Percentiles rank a stretch among this genome's conserved stretches.
phyloP scores from a whole-genome alignment of 2,797 vertebrate genomes.

The Leontopithecus rosalia region DNA sequence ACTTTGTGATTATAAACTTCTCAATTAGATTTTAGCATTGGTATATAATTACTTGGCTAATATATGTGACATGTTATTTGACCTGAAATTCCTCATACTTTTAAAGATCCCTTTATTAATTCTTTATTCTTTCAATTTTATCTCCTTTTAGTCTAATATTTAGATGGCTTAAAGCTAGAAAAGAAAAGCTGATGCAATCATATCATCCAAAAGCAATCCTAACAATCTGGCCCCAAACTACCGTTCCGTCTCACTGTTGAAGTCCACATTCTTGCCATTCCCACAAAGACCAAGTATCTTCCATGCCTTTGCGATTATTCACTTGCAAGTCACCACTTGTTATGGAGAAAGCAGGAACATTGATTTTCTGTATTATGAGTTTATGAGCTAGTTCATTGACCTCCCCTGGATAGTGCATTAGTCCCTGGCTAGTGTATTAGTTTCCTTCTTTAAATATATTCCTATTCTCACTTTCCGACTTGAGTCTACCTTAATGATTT shows the following conservation, averaged over 20 bases:
- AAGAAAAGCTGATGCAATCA: neutral
- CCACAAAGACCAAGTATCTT: neutral
- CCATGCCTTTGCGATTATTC: neutral
- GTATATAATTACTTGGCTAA: slow-evolving; percentile 43
- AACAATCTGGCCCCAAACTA: neutral
- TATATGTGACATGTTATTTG: neutral
- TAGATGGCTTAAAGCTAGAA: slow-evolving; percentile 14
- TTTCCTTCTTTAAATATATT: neutral
- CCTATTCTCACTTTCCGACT: neutral
- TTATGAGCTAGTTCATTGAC: neutral
- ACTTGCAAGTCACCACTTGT: neutral
- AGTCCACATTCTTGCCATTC: neutral
- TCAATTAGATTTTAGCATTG: slow-evolving; percentile 5
- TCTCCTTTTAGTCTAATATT: slow-evolving; percentile 30
- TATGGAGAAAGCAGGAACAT: neutral
- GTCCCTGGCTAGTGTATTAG: neutral
- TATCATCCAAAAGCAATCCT: neutral
- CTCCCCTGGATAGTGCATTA: neutral
- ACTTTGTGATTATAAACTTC: slow-evolving; percentile 3
- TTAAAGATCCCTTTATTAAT: slow-evolving; percentile 21
- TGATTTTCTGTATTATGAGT: neutral
- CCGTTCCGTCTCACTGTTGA: neutral
- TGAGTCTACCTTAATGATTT: neutral
- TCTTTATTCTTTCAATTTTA: slow-evolving; percentile 41
- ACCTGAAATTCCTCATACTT: slow-evolving; percentile 1